Evolutionary conservation across 2,888 invertebrate genomes (phyloP), one percentile per base, ranked within the genome.

Genomic region (Trilocha varians): DNA sequence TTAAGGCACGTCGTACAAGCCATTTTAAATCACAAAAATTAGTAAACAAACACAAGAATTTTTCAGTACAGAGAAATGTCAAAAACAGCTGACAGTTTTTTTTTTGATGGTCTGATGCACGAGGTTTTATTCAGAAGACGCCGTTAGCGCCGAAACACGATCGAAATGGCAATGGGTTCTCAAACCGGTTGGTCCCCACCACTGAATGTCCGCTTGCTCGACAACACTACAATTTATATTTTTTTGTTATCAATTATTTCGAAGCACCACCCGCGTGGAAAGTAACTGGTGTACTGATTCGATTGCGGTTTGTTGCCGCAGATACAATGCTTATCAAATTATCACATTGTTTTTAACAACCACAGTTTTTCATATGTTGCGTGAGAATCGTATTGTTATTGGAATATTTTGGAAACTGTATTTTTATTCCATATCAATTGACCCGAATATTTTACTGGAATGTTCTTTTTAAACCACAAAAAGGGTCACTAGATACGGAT

Each of bases 1-100:
- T 62, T 61, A 52, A 67, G 45, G 53, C 79, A 79, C 36, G 68
- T 47, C 8, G 71, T 54, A 45, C 80, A 79, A 60, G 77, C 67
- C 79, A 80, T 80, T 52, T 46, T 46, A 16, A 25, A 2, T 25
- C 25, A 46, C 44, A 40, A 44, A 47, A 49, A 35, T 48, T 48
- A 43, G 43, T 40, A 48, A 46, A 45, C 39, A 49, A 50, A 34
- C 35, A 39, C 42, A 48, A 44, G 34, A 49, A 41, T 13, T 44
- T 34, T 41, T n/a, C n/a, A n/a, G 42, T 34, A 18, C 16, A 43
- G 16, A n/a, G 36, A 36, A 41, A 47, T 44, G 16, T 37, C 32
- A 11, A 34, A 40, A 35, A 47, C 34, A 38, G 9, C 8, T 53
- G 53, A 52, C 53, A 48, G 16, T 33, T 38, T 39, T n/a, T n/a